Conservation (phyloP, 1,140 invertebrate genomes). For the Anastatus disparis region DNA sequence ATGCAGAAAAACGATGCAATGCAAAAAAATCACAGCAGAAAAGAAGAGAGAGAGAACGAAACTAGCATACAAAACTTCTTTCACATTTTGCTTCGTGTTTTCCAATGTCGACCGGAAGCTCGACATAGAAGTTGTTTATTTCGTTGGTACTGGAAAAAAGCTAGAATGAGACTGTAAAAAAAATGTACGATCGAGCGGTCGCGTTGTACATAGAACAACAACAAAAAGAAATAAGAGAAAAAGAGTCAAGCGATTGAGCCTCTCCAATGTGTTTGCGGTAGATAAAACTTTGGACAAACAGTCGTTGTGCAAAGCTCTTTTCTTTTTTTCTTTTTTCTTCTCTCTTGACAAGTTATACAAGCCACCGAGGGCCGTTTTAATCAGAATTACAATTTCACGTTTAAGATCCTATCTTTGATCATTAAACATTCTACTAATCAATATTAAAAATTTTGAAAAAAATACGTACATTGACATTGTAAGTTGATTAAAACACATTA, state of each 20-base stretch:
- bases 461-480: slow-evolving; percentile 83
- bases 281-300: slow-evolving; percentile 58
- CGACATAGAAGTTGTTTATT: slow-evolving; percentile 60
- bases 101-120: slow-evolving; percentile 52
- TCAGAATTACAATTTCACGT: slow-evolving; percentile 5
- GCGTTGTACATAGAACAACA: too few relatives aligned
- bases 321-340: neutral
- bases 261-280: slow-evolving; percentile 54
- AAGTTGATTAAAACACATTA: slow-evolving; percentile 84
- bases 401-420: neutral
- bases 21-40: neutral
- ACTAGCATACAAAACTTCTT: slow-evolving; percentile 18
- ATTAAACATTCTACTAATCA: neutral
- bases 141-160: slow-evolving; percentile 45
- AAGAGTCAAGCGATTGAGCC: slow-evolving; percentile 43
- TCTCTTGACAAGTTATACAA: neutral
- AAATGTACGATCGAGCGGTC: slow-evolving; percentile 22
- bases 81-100: slow-evolving; percentile 43
- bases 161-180: slow-evolving; percentile 32
- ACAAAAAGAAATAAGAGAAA: slow-evolving; percentile 28
- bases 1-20: slow-evolving; percentile 17
- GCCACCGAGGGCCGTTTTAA: neutral
- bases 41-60: neutral
- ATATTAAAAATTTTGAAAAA: neutral
- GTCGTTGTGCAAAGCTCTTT: slow-evolving; percentile 23